Percentiles rank a stretch among this genome's conserved stretches.
These are phyloP conservation scores for Xiphophorus hellerii DNA, from an alignment of 2,113 vertebrate genomes.

Conservation along the genomic window DNA sequence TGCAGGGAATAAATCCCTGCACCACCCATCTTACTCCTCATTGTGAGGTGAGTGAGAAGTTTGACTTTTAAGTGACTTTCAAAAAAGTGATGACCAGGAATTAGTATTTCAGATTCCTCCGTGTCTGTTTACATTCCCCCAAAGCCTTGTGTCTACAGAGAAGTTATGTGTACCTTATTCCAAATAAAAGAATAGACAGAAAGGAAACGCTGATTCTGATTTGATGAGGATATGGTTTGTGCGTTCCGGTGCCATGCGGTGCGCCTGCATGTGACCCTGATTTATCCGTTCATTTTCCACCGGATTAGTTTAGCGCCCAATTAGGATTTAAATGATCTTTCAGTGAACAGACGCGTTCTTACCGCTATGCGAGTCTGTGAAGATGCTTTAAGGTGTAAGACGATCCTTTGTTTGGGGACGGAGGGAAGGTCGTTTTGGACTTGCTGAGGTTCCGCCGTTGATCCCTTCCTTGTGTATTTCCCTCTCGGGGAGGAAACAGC, in stretches of 20 bases:
- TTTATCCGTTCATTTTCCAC: neutral
- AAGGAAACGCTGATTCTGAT: slow-evolving; percentile 41
- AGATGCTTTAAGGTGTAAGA: slow-evolving; percentile 74
- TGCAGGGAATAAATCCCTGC: slow-evolving; percentile 46
- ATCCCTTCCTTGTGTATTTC: slow-evolving; percentile 25
- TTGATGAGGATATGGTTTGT: slow-evolving; percentile 14
- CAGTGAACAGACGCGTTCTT: slow-evolving; percentile 47
- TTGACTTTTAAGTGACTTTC: slow-evolving; percentile 1
- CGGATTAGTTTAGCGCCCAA: slow-evolving; percentile 1
- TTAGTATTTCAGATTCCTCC: neutral
- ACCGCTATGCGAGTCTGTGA: slow-evolving; percentile 85
- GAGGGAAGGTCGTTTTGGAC: slow-evolving; percentile 59
- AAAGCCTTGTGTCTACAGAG: neutral
- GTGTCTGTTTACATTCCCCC: neutral
- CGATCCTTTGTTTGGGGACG: slow-evolving; percentile 44
- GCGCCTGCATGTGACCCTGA: slow-evolving; percentile 33
- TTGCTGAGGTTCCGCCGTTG: slow-evolving; percentile 59
- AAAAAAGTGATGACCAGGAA: neutral
- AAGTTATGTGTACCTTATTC: neutral
- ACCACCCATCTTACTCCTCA: slow-evolving; percentile 24
- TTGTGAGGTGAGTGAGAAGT: neutral
- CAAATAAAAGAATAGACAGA: too few relatives aligned
- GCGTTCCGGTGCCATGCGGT: slow-evolving; percentile 59
- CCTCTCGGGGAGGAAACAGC: slow-evolving; percentile 48
- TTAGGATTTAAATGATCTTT: neutral